A percentile compares a stretch with the other conserved stretches of the same genome.
Conservation (phyloP, 1,140 invertebrate genomes). For the Brachionus manjavacas region DNA sequence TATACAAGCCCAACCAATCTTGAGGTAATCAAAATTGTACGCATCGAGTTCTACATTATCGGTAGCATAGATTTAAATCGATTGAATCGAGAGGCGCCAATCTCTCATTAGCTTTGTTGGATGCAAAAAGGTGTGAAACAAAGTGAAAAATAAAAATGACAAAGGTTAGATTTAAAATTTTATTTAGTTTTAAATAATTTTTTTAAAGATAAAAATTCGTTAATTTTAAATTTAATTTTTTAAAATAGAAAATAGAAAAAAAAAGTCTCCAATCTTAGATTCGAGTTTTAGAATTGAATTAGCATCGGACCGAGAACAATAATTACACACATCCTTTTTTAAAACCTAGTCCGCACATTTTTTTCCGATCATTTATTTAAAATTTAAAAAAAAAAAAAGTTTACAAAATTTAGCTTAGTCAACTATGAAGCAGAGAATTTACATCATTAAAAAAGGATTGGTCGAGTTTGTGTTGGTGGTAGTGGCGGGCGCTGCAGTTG, state of each 20-base stretch:
- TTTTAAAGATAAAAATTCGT: background rate
- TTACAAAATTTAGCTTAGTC: background rate
- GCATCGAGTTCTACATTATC: no score
- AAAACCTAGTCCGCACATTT: background rate
- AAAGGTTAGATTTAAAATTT: constrained; percentile 14
- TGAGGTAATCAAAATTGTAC: no score
- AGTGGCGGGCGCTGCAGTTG: background rate
- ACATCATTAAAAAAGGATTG: constrained; percentile 38
- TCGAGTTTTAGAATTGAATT: background rate
- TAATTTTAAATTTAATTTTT: background rate
- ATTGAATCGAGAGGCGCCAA: background rate
- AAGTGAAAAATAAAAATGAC: background rate
- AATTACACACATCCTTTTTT: background rate
- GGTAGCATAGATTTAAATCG: background rate
- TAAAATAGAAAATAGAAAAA: background rate
- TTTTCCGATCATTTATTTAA: background rate
- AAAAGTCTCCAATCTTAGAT: background rate
- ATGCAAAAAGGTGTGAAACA: background rate
- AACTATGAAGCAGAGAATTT: background rate
- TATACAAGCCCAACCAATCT: no score
- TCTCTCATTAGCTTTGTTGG: background rate
- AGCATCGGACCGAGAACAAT: background rate
- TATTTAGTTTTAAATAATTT: background rate
- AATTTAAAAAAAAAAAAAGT: background rate
- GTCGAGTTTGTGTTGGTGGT: background rate